These are phyloP conservation scores for Tenebrio molitor DNA, from an alignment of 1,140 invertebrate genomes.

Conservation along the genomic window DNA sequence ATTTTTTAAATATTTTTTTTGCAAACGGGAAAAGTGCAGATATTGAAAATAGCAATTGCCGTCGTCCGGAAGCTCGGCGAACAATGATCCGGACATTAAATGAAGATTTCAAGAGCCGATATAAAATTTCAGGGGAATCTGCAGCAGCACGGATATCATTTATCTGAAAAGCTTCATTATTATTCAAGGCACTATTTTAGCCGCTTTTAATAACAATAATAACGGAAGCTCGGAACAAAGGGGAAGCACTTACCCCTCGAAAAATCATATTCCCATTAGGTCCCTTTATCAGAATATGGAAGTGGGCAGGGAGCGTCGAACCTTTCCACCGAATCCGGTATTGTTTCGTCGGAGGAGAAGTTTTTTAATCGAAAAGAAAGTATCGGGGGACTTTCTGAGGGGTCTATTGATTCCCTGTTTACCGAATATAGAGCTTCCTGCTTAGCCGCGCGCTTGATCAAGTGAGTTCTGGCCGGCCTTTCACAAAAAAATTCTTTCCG, in stretches of 20 bases:
- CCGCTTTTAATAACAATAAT: slow-evolving; percentile 1
- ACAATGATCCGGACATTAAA: no score
- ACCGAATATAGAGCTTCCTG: slow-evolving; percentile 43
- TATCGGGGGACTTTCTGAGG: slow-evolving; percentile 8
- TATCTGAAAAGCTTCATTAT: background rate
- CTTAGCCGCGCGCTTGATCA: slow-evolving; percentile 42
- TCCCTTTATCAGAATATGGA: background rate
- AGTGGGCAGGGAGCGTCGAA: background rate
- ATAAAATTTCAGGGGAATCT: background rate
- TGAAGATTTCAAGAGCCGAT: background rate
- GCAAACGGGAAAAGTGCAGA: no score
- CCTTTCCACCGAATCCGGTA: slow-evolving; percentile 2
- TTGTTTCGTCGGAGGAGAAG: slow-evolving; percentile 1
- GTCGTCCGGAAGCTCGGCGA: no score
- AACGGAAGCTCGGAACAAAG: background rate
- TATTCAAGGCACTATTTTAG: slow-evolving; percentile 3
- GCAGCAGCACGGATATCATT: background rate
- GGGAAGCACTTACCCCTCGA: background rate
- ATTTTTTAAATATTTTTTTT: no score
- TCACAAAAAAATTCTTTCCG: slow-evolving; percentile 8
- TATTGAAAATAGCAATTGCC: no score
- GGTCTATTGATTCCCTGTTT: slow-evolving; percentile 43
- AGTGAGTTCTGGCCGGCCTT: slow-evolving; percentile 10
- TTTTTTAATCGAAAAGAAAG: background rate
- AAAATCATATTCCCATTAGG: background rate